These are phyloP conservation scores for Torymus aiolomorphi DNA, from an alignment of 2,888 invertebrate genomes.

Conservation along the genomic window DNA sequence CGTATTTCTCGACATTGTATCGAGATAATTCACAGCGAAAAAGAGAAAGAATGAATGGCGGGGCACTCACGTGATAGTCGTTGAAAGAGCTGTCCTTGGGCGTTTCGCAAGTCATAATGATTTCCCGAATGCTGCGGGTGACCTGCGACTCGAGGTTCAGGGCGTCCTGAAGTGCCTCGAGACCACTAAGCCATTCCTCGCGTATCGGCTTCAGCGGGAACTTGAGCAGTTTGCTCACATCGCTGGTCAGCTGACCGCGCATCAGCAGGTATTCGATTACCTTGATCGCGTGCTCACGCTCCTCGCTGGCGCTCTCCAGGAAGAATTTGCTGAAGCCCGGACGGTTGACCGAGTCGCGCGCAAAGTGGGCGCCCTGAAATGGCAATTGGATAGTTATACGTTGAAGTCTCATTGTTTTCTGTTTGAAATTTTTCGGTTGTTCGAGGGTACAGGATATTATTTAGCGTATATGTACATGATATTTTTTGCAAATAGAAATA, in stretches of 20 bases:
- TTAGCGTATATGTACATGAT: too few species aligned
- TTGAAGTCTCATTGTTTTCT: too few species aligned
- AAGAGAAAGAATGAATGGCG: conserved; percentile 1
- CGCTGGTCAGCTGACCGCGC: conserved; percentile 86
- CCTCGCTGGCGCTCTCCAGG: conserved; percentile 89
- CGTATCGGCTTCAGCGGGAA: conserved; percentile 69
- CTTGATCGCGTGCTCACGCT: conserved; percentile 91
- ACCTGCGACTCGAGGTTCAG: conserved; percentile 87
- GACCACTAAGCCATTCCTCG: conserved; percentile 79
- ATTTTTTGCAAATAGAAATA: too few species aligned
- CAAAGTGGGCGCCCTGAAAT: conserved; percentile 85
- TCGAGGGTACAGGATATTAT: too few species aligned
- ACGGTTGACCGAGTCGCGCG: conserved; percentile 85
- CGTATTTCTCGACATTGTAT: background rate
- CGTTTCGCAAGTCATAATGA: conserved; percentile 84
- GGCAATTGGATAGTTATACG: too few species aligned
- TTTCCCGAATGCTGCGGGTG: conserved; percentile 84
- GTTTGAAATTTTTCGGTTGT: too few species aligned
- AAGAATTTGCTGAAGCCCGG: conserved; percentile 93
- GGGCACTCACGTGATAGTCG: conserved; percentile 87
- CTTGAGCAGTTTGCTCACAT: conserved; percentile 79
- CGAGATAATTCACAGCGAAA: conserved; percentile 4
- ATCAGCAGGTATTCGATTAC: conserved; percentile 91
- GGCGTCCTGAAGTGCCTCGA: conserved; percentile 85
- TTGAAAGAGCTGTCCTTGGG: conserved; percentile 76